These are phyloP conservation scores for Caloenas nicobarica DNA, from an alignment of 2,113 vertebrate species.

Conservation along the genomic window DNA sequence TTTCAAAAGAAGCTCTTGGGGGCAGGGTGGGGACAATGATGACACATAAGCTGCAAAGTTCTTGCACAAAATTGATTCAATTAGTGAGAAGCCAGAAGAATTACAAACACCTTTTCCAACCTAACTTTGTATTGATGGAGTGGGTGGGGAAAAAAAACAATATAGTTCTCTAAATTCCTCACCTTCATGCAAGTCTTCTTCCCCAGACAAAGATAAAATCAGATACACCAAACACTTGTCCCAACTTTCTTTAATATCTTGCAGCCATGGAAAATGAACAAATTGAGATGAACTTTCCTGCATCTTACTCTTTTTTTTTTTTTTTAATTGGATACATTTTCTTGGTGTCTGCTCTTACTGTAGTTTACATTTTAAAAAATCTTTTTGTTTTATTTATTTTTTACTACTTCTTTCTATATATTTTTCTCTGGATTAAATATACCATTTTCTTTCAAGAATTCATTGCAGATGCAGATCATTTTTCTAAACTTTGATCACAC, in stretches of 20 bases:
- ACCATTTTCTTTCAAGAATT: background rate
- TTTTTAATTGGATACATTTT: background rate
- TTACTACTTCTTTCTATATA: background rate
- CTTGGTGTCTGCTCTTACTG: background rate
- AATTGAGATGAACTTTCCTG: background rate
- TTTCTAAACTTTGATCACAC: background rate
- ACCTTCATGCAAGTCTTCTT: background rate
- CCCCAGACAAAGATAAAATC: background rate
- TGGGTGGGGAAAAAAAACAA: background rate
- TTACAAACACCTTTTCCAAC: background rate
- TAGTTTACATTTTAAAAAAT: background rate
- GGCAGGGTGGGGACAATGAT: too few species aligned
- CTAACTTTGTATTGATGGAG: background rate
- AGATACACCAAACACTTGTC: background rate
- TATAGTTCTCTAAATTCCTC: background rate
- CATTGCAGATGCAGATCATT: background rate
- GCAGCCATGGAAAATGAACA: background rate
- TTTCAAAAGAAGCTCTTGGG: background rate
- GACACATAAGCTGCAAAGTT: background rate
- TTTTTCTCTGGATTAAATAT: background rate
- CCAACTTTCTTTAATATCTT: background rate
- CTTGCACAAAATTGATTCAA: background rate
- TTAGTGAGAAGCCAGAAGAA: background rate
- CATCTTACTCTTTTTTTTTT: background rate
- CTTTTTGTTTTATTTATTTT: background rate